A percentile compares a stretch with the other conserved stretches of the same genome.
Conservation (phyloP, 1,140 invertebrate genomes). For the Theocolax elegans region DNA sequence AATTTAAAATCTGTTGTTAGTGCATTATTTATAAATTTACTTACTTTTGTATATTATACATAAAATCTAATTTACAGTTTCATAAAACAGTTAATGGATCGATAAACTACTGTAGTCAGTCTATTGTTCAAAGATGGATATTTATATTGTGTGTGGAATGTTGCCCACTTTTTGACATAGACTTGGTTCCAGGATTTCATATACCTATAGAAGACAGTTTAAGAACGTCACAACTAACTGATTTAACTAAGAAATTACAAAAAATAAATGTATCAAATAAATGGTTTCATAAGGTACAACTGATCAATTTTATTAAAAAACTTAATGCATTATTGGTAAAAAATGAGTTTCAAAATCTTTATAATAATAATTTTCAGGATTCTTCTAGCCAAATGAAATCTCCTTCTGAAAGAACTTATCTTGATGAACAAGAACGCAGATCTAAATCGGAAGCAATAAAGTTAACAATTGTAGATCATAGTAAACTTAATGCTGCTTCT, state of each 20-base stretch:
- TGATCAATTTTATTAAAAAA: neutral
- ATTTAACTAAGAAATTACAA: neutral
- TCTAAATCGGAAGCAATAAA: neutral
- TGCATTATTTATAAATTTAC: no score
- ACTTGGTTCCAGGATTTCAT: conserved; percentile 15
- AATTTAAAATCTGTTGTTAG: no score
- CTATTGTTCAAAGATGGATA: conserved; percentile 24
- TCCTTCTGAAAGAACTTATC: conserved; percentile 39
- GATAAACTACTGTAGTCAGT: conserved; percentile 17
- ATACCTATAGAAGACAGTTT: neutral
- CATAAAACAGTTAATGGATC: neutral
- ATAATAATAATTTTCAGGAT: no score
- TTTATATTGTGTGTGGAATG: neutral
- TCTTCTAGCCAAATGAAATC: neutral
- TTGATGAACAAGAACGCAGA: conserved; percentile 43
- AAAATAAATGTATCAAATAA: no score
- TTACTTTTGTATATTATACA: no score
- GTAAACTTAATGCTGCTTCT: no score
- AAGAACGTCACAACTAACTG: neutral
- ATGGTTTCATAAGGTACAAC: neutral
- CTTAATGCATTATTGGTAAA: neutral
- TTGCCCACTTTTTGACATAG: neutral
- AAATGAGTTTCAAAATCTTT: no score
- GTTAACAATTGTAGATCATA: conserved; percentile 40
- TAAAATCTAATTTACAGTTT: neutral